Evolutionary conservation across 23 tunicate genomes (phyloP).

Genomic region (Aplidium turbinatum): DNA sequence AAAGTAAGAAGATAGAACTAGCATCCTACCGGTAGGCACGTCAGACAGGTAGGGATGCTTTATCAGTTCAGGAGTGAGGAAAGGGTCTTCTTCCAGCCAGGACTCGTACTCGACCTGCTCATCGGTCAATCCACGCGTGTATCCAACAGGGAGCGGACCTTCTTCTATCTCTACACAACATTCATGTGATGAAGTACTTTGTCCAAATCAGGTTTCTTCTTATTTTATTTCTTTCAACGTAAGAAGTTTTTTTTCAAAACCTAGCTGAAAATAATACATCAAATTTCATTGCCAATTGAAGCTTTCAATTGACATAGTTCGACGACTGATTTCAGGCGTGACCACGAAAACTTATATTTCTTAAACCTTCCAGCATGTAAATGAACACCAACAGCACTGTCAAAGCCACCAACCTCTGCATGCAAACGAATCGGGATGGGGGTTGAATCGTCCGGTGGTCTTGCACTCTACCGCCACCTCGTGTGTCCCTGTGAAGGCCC

Average conservation of each 20-base stretch:
- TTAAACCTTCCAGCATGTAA: not conserved
- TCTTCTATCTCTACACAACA: conserved; percentile 40
- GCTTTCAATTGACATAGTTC: not conserved
- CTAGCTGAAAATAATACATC: not conserved
- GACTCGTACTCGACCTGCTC: conserved; percentile 14
- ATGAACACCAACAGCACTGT: not conserved
- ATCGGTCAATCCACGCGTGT: conserved; percentile 36
- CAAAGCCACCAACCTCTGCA: conserved; percentile 51
- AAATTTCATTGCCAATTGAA: not conserved
- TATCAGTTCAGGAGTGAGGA: conserved; percentile 2
- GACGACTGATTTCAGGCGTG: not conserved
- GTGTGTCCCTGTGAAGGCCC: conserved; percentile 57
- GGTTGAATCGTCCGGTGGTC: conserved; percentile 45
- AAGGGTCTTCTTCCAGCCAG: conserved; percentile 40
- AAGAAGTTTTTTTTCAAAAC: no score
- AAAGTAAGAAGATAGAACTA: not conserved
- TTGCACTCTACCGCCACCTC: conserved; percentile 28
- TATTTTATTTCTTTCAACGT: not conserved
- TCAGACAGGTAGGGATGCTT: conserved; percentile 28
- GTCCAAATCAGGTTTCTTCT: no score
- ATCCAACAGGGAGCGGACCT: conserved; percentile 63
- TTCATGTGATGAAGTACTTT: no score
- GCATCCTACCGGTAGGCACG: not conserved
- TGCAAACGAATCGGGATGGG: conserved; percentile 59
- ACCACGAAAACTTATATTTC: not conserved